Evolutionary conservation across 2,888 invertebrate species (phyloP), one percentile per base, ranked within the genome.

Genomic region (Ceriagrion tenellum): DNA sequence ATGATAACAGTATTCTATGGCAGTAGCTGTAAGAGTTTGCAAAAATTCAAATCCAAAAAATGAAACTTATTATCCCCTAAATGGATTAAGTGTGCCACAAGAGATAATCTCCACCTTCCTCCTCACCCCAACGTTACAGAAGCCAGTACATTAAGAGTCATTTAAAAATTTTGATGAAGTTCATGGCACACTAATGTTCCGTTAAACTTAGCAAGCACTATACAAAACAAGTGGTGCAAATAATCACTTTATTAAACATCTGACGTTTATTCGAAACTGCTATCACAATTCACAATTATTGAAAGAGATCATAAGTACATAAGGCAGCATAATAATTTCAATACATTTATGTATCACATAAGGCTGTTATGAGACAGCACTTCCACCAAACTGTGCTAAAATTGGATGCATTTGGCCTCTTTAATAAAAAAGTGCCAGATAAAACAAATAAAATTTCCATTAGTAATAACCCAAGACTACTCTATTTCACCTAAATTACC

Each of bases 241-340:
- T 55, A 89, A 55, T 55, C 13, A 55, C 55, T 35, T 81, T 35
- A 81, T 81, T 35, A 30, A 89, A 55, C 89, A 89, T 47, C 47
- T 89, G 89, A 89, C 30, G n/a, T 89, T 89, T 89, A 89, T 89
- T 89, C 55, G 8, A 89, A 89, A 55, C 89, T 89, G 55, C 89
- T 55, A 89, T 89, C 89, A 89, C 89, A 89, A 55, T 89, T 89
- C 89, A 89, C 89, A 89, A 89, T 55, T 55, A 89, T 89, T 89
- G 20, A 55, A 89, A 89, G 89, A 55, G 55, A 89, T 89, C 89
- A 89, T 89, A 55, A n/a, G 55, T 89, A 89, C 89, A 89, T 89
- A 89, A 89, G 89, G 89, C 89, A 89, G 55, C 81, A 89, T 55
- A 89, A 89, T 55, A 89, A 47, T 81, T 13, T 81, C n/a, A 35